Percentiles rank a stretch among this genome's conserved stretches.
Conservation (phyloP, 1,140 invertebrate species). For the Drosophila willistoni region DNA sequence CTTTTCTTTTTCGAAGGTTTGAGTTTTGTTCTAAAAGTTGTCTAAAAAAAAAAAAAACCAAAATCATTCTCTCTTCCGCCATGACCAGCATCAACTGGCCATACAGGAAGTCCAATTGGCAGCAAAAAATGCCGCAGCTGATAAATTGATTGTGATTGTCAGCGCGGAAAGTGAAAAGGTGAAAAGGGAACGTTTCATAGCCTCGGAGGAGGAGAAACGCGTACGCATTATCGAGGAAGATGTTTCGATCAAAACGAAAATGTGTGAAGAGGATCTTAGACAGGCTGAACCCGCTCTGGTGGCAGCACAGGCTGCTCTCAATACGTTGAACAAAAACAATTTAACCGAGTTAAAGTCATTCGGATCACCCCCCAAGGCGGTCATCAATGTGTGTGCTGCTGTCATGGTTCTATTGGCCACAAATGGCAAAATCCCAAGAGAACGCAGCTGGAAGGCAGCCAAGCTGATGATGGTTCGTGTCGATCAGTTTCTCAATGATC, state of each 20-base stretch:
- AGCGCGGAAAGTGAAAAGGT: slow-evolving; percentile 95
- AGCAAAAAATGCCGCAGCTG: slow-evolving; percentile 95
- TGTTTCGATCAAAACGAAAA: slow-evolving; percentile 91
- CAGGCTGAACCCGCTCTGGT: slow-evolving; percentile 96
- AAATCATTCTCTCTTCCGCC: background rate
- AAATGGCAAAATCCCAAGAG: slow-evolving; percentile 95
- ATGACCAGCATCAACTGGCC: slow-evolving; percentile 88
- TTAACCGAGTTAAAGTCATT: slow-evolving; percentile 98
- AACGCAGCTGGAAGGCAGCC: slow-evolving; percentile 96
- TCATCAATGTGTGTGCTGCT: slow-evolving; percentile 93
- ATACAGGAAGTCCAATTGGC: slow-evolving; percentile 93
- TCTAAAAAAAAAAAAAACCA: background rate
- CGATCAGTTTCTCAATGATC: slow-evolving; percentile 93
- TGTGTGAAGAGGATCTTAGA: slow-evolving; percentile 94
- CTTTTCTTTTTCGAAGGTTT: slow-evolving; percentile 39
- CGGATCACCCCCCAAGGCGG: slow-evolving; percentile 92
- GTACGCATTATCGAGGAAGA: slow-evolving; percentile 93
- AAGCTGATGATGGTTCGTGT: slow-evolving; percentile 89
- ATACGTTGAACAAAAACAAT: slow-evolving; percentile 97
- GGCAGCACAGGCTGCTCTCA: slow-evolving; percentile 94
- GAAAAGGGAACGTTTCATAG: slow-evolving; percentile 91
- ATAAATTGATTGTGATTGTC: slow-evolving; percentile 93
- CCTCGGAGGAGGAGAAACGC: slow-evolving; percentile 94
- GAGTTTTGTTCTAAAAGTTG: slow-evolving; percentile 29
- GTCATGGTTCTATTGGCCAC: slow-evolving; percentile 94